Percentiles rank a stretch among this genome's conserved stretches.
These are phyloP conservation scores for Merops nubicus DNA, from an alignment of 2,113 vertebrate genomes.

Conservation along the genomic window DNA sequence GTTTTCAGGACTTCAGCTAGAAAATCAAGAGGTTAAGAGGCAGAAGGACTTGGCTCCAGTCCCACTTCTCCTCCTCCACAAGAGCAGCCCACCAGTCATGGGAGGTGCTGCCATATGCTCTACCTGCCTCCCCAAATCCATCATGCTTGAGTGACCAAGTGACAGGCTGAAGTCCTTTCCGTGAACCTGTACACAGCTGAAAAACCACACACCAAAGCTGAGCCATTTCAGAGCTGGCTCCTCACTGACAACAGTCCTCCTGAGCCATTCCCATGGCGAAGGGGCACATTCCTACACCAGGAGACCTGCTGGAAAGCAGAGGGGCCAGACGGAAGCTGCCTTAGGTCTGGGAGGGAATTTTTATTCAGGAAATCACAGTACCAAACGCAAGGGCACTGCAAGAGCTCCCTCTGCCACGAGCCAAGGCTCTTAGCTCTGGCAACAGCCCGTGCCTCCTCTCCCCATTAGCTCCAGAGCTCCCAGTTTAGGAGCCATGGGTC, in stretches of 20 bases:
- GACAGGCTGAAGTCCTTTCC: neutral
- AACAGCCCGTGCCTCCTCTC: neutral
- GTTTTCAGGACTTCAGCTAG: neutral
- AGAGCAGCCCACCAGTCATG: neutral
- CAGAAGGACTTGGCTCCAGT: neutral
- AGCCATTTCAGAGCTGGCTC: neutral
- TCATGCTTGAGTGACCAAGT: neutral
- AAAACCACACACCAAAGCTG: neutral
- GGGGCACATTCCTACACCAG: neutral
- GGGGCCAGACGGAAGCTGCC: neutral
- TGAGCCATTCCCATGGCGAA: neutral
- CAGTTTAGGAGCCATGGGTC: neutral
- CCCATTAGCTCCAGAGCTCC: neutral
- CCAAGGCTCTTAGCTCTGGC: neutral
- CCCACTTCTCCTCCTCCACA: neutral
- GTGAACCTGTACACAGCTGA: neutral
- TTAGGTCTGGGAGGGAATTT: neutral
- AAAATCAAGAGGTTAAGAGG: neutral
- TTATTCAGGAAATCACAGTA: neutral
- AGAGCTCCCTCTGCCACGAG: neutral
- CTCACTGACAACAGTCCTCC: neutral
- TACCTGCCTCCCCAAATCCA: constrained; percentile 15
- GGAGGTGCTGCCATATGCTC: constrained; percentile 45
- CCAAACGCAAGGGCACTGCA: neutral
- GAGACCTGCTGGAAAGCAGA: neutral